A percentile compares a stretch with the other conserved stretches of the same genome.
phyloP scores from a whole-genome alignment of 2,888 invertebrate genomes.

The Pedicia rivosa region DNA sequence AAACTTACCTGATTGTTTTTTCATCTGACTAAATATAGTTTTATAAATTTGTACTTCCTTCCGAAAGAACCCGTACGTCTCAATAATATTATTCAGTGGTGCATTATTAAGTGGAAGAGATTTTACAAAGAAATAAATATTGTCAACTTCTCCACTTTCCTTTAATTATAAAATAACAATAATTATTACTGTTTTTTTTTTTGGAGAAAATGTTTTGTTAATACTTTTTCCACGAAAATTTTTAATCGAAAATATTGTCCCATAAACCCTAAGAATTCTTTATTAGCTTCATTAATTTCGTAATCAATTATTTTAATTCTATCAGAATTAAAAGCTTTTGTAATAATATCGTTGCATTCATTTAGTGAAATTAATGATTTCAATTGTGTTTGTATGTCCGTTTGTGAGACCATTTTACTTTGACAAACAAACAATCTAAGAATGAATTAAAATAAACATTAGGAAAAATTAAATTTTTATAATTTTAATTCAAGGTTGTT shows the following conservation, averaged over 20 bases:
- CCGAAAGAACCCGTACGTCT: slow-evolving; percentile 20
- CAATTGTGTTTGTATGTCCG: too few relatives aligned
- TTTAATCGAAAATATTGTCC: not conserved
- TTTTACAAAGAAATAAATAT: slow-evolving; percentile 21
- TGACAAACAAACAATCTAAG: too few relatives aligned
- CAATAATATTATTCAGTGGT: slow-evolving; percentile 17
- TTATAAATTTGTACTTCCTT: slow-evolving; percentile 13
- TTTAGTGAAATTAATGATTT: not conserved
- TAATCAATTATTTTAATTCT: not conserved
- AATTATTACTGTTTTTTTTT: not conserved
- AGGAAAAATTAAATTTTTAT: too few relatives aligned
- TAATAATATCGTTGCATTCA: not conserved
- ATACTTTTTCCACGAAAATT: not conserved
- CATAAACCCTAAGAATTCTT: not conserved
- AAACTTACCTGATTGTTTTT: too few relatives aligned
- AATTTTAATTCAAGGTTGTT: too few relatives aligned
- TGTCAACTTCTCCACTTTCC: not conserved
- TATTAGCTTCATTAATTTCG: not conserved
- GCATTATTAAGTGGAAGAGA: slow-evolving; percentile 19
- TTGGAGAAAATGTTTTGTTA: not conserved
- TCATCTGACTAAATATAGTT: not conserved
- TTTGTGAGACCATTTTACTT: too few relatives aligned
- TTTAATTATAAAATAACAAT: not conserved
- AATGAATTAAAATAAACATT: too few relatives aligned
- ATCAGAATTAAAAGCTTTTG: not conserved